phyloP scores from a whole-genome alignment of 2,888 invertebrate genomes.

The Azorinus chamasolen region DNA sequence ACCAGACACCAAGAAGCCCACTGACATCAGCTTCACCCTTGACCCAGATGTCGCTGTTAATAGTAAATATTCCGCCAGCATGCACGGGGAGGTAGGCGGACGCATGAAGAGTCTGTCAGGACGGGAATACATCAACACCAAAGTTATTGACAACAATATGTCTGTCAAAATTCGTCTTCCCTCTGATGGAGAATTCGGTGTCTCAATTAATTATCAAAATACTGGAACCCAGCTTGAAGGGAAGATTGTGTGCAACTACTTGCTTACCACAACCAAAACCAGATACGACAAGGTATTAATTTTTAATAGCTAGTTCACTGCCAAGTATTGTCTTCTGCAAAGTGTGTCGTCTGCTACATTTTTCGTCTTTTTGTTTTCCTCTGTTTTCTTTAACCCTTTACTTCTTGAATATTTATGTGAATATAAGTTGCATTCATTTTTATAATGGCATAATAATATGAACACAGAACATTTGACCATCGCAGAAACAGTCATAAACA shows the following conservation, averaged over 20 bases:
- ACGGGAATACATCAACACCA: not conserved
- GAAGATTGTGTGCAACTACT: slow-evolving; percentile 54
- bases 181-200: slow-evolving; percentile 53
- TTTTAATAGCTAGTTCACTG: not conserved
- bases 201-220: slow-evolving; percentile 27
- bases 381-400: too few species aligned
- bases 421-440: too few species aligned
- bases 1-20: slow-evolving; percentile 15
- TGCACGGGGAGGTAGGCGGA: slow-evolving; percentile 3
- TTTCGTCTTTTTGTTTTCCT: too few species aligned
- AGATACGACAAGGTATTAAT: slow-evolving; percentile 23
- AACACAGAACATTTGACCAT: too few species aligned
- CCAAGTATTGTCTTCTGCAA: too few species aligned
- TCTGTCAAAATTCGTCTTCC: slow-evolving; percentile 23
- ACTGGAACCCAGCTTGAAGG: not conserved
- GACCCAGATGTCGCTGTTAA: slow-evolving; percentile 17
- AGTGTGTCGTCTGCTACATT: too few species aligned
- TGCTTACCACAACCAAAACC: slow-evolving; percentile 40
- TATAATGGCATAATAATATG: too few species aligned
- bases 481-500: too few species aligned
- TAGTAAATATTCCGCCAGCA: slow-evolving; percentile 17
- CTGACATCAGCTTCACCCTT: slow-evolving; percentile 48
- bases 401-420: too few species aligned
- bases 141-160: slow-evolving; percentile 3
- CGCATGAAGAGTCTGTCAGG: not conserved